These are phyloP conservation scores for Pygocentrus nattereri DNA, from an alignment of 2,797 vertebrate genomes.

Conservation along the genomic window DNA sequence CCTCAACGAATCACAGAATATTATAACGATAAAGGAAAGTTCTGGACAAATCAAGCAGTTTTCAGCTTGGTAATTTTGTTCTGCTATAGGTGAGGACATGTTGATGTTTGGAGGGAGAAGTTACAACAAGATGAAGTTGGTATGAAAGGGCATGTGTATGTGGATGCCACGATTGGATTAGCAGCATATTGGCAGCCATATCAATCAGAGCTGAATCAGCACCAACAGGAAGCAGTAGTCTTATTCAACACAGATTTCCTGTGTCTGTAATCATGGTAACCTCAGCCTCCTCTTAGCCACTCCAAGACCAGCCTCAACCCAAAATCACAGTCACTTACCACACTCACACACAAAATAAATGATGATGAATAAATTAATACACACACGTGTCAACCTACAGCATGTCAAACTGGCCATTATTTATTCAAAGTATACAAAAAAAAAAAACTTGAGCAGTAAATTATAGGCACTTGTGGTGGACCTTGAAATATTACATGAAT, in stretches of 20 bases:
- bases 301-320: constrained; percentile 54
- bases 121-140: not conserved
- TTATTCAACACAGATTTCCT: constrained; percentile 67
- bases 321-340: constrained; percentile 62
- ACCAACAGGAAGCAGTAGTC: constrained; percentile 67
- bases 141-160: constrained; percentile 64
- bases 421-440: too few relatives aligned
- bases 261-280: constrained; percentile 68
- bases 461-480: too few relatives aligned
- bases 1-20: too few relatives aligned
- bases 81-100: too few relatives aligned
- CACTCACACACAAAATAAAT: constrained; percentile 34
- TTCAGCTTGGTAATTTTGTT: too few relatives aligned
- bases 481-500: too few relatives aligned
- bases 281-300: constrained; percentile 54
- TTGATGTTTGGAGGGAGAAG: too few relatives aligned
- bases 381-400: not conserved
- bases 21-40: too few relatives aligned
- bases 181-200: constrained; percentile 69
- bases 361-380: too few relatives aligned
- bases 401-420: too few relatives aligned
- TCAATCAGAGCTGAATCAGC: constrained; percentile 76
- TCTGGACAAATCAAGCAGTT: too few relatives aligned
- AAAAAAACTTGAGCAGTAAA: too few relatives aligned
- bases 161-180: constrained; percentile 71